Evolutionary conservation across 2,888 invertebrate genomes (phyloP), one percentile per base, ranked within the genome.

Genomic region (Patella ulyssiponensis): DNA sequence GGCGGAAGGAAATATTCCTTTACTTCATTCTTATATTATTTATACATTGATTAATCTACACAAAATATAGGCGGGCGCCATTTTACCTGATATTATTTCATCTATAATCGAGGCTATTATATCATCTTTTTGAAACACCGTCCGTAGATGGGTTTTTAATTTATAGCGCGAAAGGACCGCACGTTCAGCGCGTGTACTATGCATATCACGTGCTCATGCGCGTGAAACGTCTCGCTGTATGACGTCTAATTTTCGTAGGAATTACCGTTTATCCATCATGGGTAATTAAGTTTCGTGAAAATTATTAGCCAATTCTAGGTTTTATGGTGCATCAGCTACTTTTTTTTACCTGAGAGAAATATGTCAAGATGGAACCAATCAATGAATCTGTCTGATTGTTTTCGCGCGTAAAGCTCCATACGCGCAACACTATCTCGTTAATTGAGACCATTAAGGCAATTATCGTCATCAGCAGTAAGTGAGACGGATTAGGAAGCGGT

Each of bases 271-370:
- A 64, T 3, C 20, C 64, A 64, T 64, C 64, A 64, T 23, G 23
- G 64, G 20, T 64, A 64, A 64, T 64, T 64, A 64, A 64, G 20
- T 64, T 64, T 64, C 64, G 20, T 64, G 20, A 23, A 64, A 64
- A 64, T 64, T 64, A 64, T 64, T 64, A 64, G 64, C 64, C 64
- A 64, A 64, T 64, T 64, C 64, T 12, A 20, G 64, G 64, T 64
- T 64, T 23, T 23, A 64, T 44, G 44, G 44, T 44, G 44, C 44
- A 44, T 44, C 44, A 44, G 44, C 44, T 44, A 44, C 33, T 33
- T 44, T 44, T 44, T 44, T 44, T 44, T 44, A 44, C 44, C 44
- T 44, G 44, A 9, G 44, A 44, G 44, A 44, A 44, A 9, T 44
- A 44, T 44, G 44, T 44, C 44, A 44, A 44, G 44, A 44, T 44